A percentile compares a stretch with the other conserved stretches of the same genome.
Conservation (phyloP, 2,113 vertebrate species). For the Plectropomus leopardus region DNA sequence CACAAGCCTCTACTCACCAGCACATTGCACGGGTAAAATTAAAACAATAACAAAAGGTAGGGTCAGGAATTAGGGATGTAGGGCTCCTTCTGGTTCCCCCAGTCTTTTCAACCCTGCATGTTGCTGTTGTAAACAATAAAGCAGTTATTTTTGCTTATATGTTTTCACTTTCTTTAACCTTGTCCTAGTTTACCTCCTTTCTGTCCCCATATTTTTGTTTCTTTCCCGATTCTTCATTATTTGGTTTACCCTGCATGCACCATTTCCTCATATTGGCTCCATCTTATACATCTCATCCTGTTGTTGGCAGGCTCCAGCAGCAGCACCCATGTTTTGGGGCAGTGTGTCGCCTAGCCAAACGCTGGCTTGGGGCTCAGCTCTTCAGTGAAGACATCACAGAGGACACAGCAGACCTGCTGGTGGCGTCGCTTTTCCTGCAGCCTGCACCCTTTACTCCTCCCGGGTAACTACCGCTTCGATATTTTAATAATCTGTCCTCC, state of each 20-base stretch:
- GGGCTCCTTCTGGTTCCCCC: not conserved
- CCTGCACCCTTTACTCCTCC: slow-evolving; percentile 92
- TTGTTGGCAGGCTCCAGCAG: slow-evolving; percentile 90
- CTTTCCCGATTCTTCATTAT: not conserved
- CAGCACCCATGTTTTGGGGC: slow-evolving; percentile 90
- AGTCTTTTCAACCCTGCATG: not conserved
- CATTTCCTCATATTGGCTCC: not conserved
- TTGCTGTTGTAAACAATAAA: not conserved
- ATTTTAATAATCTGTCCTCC: not conserved
- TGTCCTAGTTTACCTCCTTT: not conserved
- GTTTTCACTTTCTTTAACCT: not conserved
- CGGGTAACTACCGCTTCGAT: slow-evolving; percentile 82
- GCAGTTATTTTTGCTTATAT: not conserved
- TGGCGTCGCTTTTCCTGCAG: slow-evolving; percentile 92
- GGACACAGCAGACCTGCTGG: slow-evolving; percentile 92
- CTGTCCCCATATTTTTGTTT: not conserved
- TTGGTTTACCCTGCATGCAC: not conserved
- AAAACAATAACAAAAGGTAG: not conserved
- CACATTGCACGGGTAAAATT: slow-evolving; percentile 91
- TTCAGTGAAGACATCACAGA: slow-evolving; percentile 88
- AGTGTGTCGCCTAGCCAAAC: slow-evolving; percentile 92
- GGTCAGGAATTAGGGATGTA: not conserved
- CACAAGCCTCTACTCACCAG: slow-evolving; percentile 93
- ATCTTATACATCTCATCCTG: not conserved
- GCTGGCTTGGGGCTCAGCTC: slow-evolving; percentile 94